Percentiles rank a stretch among this genome's conserved stretches.
Conservation (phyloP, 2,888 invertebrate genomes). For the Eulithis testata region DNA sequence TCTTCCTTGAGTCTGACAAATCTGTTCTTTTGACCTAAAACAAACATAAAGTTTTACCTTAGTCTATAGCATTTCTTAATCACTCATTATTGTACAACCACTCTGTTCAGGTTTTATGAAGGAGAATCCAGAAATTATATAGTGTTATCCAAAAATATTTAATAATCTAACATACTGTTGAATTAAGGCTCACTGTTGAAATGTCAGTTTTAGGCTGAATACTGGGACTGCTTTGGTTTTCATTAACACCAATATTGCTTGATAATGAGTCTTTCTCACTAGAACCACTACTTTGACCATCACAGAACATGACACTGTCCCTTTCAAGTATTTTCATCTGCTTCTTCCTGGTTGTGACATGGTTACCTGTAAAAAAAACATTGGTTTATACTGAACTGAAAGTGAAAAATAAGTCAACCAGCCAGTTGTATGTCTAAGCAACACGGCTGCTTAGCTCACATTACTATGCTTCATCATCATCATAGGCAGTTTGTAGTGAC, state of each 20-base stretch:
- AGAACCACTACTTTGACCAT: slow-evolving; percentile 29
- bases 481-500: no score
- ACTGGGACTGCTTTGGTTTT: slow-evolving; percentile 34
- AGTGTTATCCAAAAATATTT: not conserved
- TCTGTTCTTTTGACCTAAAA: slow-evolving; percentile 48
- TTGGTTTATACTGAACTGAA: no score
- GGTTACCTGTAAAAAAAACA: slow-evolving; percentile 51
- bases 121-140: no score
- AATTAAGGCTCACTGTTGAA: slow-evolving; percentile 39
- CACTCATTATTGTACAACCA: no score
- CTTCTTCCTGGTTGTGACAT: slow-evolving; percentile 50
- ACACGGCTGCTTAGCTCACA: no score
- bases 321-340: slow-evolving; percentile 49
- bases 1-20: slow-evolving; percentile 53
- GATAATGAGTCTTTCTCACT: slow-evolving; percentile 28
- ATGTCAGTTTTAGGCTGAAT: slow-evolving; percentile 40
- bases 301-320: slow-evolving; percentile 39
- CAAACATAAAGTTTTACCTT: not conserved
- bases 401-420: no score
- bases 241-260: slow-evolving; percentile 24
- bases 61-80: no score
- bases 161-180: slow-evolving; percentile 46
- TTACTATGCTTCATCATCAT: no score
- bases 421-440: no score
- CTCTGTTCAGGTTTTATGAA: no score